A percentile compares a stretch with the other conserved stretches of the same genome.
These are phyloP conservation scores for Urocitellus parryii DNA, from an alignment of 2,113 vertebrate species.

Conservation along the genomic window DNA sequence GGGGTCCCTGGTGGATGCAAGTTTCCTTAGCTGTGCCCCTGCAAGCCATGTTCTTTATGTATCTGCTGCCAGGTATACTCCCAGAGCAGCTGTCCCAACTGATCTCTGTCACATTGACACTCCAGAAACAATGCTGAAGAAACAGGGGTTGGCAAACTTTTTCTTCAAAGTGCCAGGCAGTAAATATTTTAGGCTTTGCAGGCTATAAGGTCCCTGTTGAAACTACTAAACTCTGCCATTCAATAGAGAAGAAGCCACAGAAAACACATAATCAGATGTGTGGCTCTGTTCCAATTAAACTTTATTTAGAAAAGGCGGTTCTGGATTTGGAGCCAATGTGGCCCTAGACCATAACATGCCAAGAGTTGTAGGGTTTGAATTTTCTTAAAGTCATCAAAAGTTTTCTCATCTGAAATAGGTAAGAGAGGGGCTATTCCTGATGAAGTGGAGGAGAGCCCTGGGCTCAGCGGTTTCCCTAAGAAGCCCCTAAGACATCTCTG, in stretches of 20 bases:
- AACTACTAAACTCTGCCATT: not conserved
- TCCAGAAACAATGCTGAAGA: not conserved
- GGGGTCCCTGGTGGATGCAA: not conserved
- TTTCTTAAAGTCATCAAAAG: not conserved
- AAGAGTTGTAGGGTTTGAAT: not conserved
- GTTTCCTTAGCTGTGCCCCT: fast-evolving
- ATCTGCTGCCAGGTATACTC: fast-evolving
- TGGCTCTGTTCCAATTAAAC: not conserved
- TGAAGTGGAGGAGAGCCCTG: not conserved
- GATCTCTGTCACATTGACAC: not conserved
- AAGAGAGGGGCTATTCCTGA: not conserved
- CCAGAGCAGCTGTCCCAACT: not conserved
- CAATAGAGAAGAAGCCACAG: not conserved
- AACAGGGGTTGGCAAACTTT: not conserved
- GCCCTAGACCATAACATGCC: not conserved
- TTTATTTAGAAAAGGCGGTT: not conserved
- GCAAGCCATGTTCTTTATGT: not conserved
- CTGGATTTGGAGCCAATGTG: not conserved
- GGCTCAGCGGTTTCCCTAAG: fast-evolving
- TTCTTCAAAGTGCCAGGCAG: not conserved
- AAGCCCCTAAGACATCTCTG: not conserved
- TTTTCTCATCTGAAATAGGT: not conserved
- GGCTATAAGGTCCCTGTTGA: not conserved
- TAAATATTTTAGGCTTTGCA: not conserved
- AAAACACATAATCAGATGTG: not conserved